A percentile compares a stretch with the other conserved stretches of the same genome.
Evolutionary conservation across 2,113 vertebrate genomes (phyloP).

Genomic region (Entomyzon cyanotis): DNA sequence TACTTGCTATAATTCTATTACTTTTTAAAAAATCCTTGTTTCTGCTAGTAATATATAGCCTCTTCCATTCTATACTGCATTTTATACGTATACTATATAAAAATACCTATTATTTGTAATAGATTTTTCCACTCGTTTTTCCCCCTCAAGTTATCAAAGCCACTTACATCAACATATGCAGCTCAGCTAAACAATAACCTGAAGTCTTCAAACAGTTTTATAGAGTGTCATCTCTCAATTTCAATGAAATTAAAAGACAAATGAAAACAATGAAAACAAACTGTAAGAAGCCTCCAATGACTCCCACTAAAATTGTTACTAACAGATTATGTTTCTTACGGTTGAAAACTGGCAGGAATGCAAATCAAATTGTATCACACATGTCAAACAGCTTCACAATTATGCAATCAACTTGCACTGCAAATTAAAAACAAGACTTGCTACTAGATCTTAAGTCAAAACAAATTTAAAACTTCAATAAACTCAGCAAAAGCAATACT

Average conservation of each 20-base stretch:
- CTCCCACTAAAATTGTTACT: conserved; percentile 13
- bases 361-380: conserved; percentile 54
- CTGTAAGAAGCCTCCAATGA: neutral
- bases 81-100: neutral
- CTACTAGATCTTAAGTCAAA: conserved; percentile 60
- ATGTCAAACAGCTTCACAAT: conserved; percentile 63
- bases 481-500: conserved; percentile 42
- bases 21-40: neutral
- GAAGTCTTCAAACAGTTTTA: neutral
- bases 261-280: conserved; percentile 2
- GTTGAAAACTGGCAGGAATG: conserved; percentile 42
- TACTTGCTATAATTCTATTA: neutral
- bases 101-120: neutral
- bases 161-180: neutral
- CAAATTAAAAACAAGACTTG: conserved; percentile 61
- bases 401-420: conserved; percentile 55
- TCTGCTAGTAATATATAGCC: neutral
- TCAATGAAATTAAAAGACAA: neutral
- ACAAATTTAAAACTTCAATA: conserved; percentile 37
- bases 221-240: neutral
- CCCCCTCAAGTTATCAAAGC: neutral
- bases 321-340: conserved; percentile 61
- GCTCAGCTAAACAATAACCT: neutral
- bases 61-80: neutral
- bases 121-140: neutral